Base-by-base conservation (phyloP, 2,888 invertebrate genomes). In the Parnassius smintheus region DNA sequence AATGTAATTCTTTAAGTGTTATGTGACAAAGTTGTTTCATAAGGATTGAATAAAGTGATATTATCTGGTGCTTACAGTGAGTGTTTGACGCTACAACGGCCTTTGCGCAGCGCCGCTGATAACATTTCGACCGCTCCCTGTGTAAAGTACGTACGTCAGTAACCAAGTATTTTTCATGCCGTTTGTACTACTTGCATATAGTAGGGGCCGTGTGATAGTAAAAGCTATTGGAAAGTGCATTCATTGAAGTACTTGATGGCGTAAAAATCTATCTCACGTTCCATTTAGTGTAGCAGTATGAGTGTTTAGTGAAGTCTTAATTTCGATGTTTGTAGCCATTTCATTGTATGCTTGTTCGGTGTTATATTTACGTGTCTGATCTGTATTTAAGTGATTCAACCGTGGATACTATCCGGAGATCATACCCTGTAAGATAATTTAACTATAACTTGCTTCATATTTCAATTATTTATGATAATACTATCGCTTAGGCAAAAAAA, bases 181-280 rank as follows among this genome's bases (percentile, higher is more conserved):
- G 87, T 85, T 88, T 87, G 87, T 88, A 86, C 88, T 87, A 89
- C 86, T 88, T 83, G 82, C 81, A 75, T 77, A 74, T 83, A 86
- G 81, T 83, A 83, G 85, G 75, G 83, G 81, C 82, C 83, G 83
- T 80, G 83, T 78, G 83, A 83, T 90, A 90, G 88, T 91, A 90
- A 88, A 90, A 90, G 91, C 89, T 88, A 83, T 90, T 90, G 88
- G 91, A 91, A 91, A 91, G 91, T 90, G 89, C 81, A 83, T 83
- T 83, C 81, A 78, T 81, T 84, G 78, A 78, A 81, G 86, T 85
- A 87, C 84, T 80, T 80, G 77, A 78, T 82, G 73, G 79, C 78
- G 82, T 85, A 87, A 87, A 86, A 86, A 88, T 87, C 81, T 83
- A 80, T 88, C 88, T 78, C 85, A 86, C 87, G 86, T 86, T 84